Evolutionary conservation across 2,113 vertebrate species (phyloP).

Genomic region (Heloderma charlesbogerti): DNA sequence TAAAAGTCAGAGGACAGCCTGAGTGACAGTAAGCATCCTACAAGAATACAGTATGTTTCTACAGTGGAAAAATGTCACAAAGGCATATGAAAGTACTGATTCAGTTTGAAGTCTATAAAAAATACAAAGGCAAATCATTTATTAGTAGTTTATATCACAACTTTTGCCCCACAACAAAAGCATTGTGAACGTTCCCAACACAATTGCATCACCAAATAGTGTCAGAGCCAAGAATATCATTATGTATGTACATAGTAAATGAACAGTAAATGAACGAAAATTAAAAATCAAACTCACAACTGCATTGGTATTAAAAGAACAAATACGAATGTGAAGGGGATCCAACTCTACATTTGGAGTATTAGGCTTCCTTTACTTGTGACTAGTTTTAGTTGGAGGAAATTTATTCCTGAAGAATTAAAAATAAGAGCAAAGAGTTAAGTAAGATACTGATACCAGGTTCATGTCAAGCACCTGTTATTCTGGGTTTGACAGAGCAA

Average conservation of each 20-base stretch:
- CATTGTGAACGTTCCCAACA: background rate
- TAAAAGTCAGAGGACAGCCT: background rate
- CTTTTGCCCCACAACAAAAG: background rate
- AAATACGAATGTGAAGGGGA: background rate
- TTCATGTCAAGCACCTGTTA: background rate
- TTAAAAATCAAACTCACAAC: background rate
- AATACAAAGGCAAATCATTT: background rate
- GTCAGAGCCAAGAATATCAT: background rate
- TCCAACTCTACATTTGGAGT: background rate
- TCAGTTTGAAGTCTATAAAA: background rate
- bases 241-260: background rate
- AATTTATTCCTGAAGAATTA: constrained; percentile 27
- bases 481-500: background rate
- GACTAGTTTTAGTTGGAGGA: constrained; percentile 32
- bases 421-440: constrained; percentile 41
- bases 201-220: background rate
- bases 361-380: constrained; percentile 34
- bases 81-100: background rate
- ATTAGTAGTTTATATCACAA: background rate
- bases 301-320: background rate
- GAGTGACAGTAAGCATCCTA: background rate
- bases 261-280: background rate
- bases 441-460: constrained; percentile 27
- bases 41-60: background rate
- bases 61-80: background rate